phyloP scores from a whole-genome alignment of 2,888 invertebrate species.

The Pharmacophagus antenor region DNA sequence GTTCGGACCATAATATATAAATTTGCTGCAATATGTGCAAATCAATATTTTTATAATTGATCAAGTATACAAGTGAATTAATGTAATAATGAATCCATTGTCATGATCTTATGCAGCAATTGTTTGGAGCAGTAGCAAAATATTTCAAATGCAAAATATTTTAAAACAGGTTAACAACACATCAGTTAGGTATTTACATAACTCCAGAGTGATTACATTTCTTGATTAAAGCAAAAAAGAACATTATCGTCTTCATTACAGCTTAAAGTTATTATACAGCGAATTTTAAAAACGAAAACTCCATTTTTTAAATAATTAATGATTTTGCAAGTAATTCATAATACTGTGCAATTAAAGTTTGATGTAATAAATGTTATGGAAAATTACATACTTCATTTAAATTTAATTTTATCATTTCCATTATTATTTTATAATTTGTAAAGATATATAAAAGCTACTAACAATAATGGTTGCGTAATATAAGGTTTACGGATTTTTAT shows the following conservation, averaged over 20 bases:
- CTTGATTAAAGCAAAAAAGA: too few species aligned
- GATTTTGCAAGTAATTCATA: too few species aligned
- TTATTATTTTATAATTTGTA: too few species aligned
- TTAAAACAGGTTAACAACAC: background rate
- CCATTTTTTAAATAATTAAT: background rate
- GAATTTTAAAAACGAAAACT: background rate
- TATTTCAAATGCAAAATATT: conserved; percentile 1
- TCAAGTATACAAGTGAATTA: too few species aligned
- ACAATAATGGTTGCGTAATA: too few species aligned
- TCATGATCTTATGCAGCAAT: background rate
- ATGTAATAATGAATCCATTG: too few species aligned
- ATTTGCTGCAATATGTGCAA: too few species aligned
- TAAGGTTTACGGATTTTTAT: too few species aligned
- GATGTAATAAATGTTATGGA: background rate
- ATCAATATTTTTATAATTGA: background rate
- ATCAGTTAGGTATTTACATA: conserved; percentile 2
- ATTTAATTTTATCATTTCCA: background rate
- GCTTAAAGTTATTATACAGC: too few species aligned
- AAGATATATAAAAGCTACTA: background rate
- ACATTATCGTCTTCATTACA: too few species aligned
- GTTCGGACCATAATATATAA: too few species aligned
- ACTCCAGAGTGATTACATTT: background rate
- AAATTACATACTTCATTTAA: background rate
- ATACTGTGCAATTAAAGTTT: too few species aligned
- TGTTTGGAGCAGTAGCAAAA: conserved; percentile 6